Conservation (phyloP, 2,888 invertebrate species). For the Diabrotica balteata region DNA sequence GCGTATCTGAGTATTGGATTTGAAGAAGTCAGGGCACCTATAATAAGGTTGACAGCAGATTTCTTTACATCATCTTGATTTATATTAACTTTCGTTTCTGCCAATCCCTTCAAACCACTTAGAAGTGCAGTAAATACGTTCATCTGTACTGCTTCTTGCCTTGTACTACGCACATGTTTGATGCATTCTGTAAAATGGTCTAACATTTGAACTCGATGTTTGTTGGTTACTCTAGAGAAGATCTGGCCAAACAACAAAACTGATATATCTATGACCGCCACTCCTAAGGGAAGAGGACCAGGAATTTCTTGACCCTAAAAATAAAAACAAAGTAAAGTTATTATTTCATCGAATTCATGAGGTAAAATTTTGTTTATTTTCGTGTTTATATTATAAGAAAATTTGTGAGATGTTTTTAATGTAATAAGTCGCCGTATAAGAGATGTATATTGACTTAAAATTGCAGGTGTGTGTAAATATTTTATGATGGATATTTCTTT, state of each 20-base stretch:
- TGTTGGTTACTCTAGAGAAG: slow-evolving; percentile 93
- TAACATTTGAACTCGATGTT: slow-evolving; percentile 96
- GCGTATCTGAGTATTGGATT: slow-evolving; percentile 88
- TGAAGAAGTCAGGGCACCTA: slow-evolving; percentile 76
- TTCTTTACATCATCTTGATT: slow-evolving; percentile 91
- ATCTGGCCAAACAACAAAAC: slow-evolving; percentile 92
- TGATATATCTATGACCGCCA: slow-evolving; percentile 95
- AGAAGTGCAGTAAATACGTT: slow-evolving; percentile 95
- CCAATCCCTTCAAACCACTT: slow-evolving; percentile 83
- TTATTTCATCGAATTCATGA: too few species aligned
- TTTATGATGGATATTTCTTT: too few species aligned
- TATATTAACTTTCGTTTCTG: slow-evolving; percentile 83
- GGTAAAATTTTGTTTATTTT: too few species aligned
- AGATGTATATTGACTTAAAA: too few species aligned
- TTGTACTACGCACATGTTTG: slow-evolving; percentile 87
- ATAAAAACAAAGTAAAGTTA: too few species aligned
- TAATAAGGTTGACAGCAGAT: slow-evolving; percentile 80
- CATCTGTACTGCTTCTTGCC: slow-evolving; percentile 95
- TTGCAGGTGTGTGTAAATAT: too few species aligned
- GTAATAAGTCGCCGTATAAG: too few species aligned
- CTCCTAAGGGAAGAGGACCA: slow-evolving; percentile 89
- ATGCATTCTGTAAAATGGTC: slow-evolving; percentile 97
- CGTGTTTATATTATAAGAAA: too few species aligned
- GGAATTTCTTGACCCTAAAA: slow-evolving; percentile 68
- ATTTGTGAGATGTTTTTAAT: too few species aligned